phyloP scores from a whole-genome alignment of 1,140 invertebrate genomes.

The Drosophila athabasca region DNA sequence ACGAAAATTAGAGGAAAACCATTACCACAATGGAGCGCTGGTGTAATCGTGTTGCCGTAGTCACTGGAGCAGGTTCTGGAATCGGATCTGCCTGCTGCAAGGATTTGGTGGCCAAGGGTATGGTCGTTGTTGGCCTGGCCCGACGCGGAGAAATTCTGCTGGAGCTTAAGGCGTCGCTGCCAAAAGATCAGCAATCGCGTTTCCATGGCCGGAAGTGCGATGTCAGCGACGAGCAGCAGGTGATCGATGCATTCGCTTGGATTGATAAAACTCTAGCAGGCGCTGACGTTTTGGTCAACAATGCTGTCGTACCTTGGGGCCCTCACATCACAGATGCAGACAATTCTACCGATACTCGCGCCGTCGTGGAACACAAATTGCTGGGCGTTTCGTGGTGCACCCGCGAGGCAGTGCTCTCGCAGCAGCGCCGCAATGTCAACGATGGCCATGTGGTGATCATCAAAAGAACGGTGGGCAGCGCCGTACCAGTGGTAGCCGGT shows the following conservation, averaged over 20 bases:
- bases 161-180: conserved; percentile 66
- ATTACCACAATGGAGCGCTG: conserved; percentile 35
- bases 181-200: conserved; percentile 30
- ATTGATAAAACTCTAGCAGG: conserved; percentile 86
- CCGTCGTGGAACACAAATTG: conserved; percentile 84
- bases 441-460: conserved; percentile 86
- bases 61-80: conserved; percentile 84
- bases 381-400: conserved; percentile 85
- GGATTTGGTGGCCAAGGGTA: conserved; percentile 84
- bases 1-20: background rate
- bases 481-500: conserved; percentile 53
- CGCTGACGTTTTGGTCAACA: conserved; percentile 89
- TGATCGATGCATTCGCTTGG: conserved; percentile 87
- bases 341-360: conserved; percentile 50
- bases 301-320: conserved; percentile 85
- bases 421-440: conserved; percentile 85
- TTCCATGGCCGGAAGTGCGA: conserved; percentile 84
- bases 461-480: conserved; percentile 54
- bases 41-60: conserved; percentile 73
- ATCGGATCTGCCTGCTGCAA: conserved; percentile 84
- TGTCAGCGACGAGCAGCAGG: conserved; percentile 87
- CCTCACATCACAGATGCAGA: conserved; percentile 84
- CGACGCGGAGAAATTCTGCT: conserved; percentile 86
- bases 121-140: conserved; percentile 88
- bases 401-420: conserved; percentile 85